phyloP scores from a whole-genome alignment of 1,140 invertebrate genomes.

The Panagrolaimus sp. region DNA sequence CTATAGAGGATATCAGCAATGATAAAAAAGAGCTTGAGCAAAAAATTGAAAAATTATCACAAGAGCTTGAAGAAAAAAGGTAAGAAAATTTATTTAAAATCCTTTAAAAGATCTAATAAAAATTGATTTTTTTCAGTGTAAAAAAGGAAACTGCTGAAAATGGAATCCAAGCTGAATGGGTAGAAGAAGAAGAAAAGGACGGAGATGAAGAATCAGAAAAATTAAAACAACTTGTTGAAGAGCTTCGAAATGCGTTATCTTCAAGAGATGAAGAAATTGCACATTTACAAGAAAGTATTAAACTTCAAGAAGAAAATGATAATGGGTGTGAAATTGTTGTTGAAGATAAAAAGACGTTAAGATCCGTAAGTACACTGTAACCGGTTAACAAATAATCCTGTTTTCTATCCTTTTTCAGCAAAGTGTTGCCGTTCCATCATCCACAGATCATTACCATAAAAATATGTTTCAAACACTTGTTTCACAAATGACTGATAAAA shows the following conservation, averaged over 20 bases:
- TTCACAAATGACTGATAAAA: slow-evolving; percentile 42
- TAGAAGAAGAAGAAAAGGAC: slow-evolving; percentile 20
- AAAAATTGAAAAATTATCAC: slow-evolving; percentile 21
- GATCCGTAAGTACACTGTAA: background rate
- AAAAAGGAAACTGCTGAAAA: slow-evolving; percentile 22
- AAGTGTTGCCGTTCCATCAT: background rate
- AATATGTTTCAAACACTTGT: slow-evolving; percentile 39
- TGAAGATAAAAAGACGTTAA: slow-evolving; percentile 21
- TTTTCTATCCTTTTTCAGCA: slow-evolving; percentile 14
- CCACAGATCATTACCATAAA: slow-evolving; percentile 1
- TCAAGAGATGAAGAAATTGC: background rate
- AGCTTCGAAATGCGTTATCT: slow-evolving; percentile 7
- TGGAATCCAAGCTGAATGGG: slow-evolving; percentile 32
- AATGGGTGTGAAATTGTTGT: background rate
- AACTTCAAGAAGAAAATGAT: slow-evolving; percentile 6
- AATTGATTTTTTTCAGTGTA: slow-evolving; percentile 21
- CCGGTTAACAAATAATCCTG: too few relatives aligned
- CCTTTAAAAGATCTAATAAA: too few relatives aligned
- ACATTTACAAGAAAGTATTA: too few relatives aligned
- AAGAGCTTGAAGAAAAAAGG: slow-evolving; percentile 13
- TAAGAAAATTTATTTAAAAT: slow-evolving; percentile 12
- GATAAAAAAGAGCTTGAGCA: slow-evolving; percentile 1
- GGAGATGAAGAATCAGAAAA: slow-evolving; percentile 30
- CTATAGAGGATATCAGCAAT: background rate
- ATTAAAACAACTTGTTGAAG: slow-evolving; percentile 18